A percentile compares a stretch with the other conserved stretches of the same genome.
phyloP scores from a whole-genome alignment of 1,140 invertebrate species.

The Caenorhabditis remanei region DNA sequence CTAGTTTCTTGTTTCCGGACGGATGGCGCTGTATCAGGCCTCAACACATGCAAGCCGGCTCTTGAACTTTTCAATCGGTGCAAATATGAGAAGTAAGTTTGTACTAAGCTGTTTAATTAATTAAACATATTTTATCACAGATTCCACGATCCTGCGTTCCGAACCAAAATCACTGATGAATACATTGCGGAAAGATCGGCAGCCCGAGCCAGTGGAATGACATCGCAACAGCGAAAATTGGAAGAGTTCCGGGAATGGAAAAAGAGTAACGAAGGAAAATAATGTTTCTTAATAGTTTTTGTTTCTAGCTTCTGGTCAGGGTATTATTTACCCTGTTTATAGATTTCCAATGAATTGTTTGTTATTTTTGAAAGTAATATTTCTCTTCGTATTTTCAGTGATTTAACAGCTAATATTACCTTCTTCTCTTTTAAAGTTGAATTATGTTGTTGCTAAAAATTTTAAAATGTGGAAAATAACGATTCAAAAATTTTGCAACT shows the following conservation, averaged over 20 bases:
- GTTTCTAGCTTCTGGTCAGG: not conserved
- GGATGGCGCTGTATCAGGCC: constrained; percentile 68
- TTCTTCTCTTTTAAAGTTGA: too few species aligned
- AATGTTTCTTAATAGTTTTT: not conserved
- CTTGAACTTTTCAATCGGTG: constrained; percentile 71
- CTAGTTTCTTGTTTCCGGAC: constrained; percentile 69
- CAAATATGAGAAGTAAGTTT: constrained; percentile 69
- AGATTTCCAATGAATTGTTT: not conserved
- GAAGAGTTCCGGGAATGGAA: constrained; percentile 68
- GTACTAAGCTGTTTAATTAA: not conserved
- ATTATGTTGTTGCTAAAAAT: too few species aligned
- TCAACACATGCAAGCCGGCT: constrained; percentile 67
- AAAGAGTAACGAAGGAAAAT: constrained; percentile 28
- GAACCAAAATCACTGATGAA: constrained; percentile 72
- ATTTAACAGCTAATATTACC: too few species aligned
- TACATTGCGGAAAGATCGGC: constrained; percentile 71
- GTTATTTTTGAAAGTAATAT: not conserved
- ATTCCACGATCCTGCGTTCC: constrained; percentile 73
- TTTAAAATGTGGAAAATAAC: too few species aligned
- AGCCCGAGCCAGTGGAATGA: constrained; percentile 64
- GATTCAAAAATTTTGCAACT: too few species aligned
- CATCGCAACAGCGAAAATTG: constrained; percentile 58
- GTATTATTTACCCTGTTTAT: not conserved
- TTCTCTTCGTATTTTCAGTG: too few species aligned
- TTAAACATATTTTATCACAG: constrained; percentile 60